Percentiles rank a stretch among this genome's conserved stretches.
Conservation (phyloP, 2,797 vertebrate species). For the Neopelma chrysocephalum region DNA sequence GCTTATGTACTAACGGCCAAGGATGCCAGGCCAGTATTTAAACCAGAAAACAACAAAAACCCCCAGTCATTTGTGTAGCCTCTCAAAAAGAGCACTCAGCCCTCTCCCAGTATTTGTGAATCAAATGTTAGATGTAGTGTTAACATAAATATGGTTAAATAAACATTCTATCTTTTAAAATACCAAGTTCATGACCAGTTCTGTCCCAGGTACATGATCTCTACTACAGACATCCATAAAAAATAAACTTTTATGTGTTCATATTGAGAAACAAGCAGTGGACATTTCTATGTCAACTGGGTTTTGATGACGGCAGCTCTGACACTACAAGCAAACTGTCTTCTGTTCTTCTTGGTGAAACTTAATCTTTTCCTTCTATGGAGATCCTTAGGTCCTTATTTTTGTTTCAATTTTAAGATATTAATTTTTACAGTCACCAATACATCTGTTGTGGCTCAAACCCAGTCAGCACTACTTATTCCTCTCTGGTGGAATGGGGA, state of each 20-base stretch:
- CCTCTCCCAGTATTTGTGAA: neutral
- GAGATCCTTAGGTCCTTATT: neutral
- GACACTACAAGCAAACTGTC: too few species aligned
- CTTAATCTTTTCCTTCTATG: neutral
- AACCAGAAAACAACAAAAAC: neutral
- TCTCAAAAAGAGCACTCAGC: neutral
- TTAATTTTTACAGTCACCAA: neutral
- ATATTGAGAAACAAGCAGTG: neutral
- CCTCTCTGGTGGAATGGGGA: fast-evolving
- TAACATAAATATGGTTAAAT: neutral
- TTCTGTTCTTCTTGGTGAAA: neutral
- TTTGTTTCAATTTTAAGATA: neutral
- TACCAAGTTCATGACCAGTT: neutral
- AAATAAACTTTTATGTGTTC: neutral
- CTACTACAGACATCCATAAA: neutral
- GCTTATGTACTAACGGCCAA: neutral
- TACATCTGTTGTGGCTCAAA: neutral
- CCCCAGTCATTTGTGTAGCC: neutral
- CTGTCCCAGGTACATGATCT: neutral
- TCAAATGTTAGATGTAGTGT: neutral
- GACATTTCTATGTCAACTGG: neutral
- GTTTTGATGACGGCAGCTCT: neutral
- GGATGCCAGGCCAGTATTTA: neutral
- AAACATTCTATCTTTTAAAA: neutral
- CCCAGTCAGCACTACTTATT: neutral